Percentiles rank a stretch among this genome's conserved stretches.
These are phyloP conservation scores for Cygnus atratus DNA, from an alignment of 2,113 vertebrate species.

Conservation along the genomic window DNA sequence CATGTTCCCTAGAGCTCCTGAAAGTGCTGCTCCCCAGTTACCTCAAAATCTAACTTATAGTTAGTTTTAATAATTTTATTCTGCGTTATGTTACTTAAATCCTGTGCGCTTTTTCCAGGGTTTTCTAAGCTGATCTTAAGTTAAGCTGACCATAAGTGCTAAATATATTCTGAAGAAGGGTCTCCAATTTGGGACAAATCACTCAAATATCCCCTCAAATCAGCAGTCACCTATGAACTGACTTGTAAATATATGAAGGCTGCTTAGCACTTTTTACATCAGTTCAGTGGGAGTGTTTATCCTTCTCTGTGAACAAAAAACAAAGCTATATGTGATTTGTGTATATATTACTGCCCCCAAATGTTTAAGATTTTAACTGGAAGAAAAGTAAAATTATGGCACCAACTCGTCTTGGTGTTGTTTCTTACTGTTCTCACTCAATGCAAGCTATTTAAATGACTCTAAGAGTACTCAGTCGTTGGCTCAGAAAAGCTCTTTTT, in stretches of 20 bases:
- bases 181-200: background rate
- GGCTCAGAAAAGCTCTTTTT: background rate
- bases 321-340: background rate
- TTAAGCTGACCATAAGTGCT: background rate
- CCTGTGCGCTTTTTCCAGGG: background rate
- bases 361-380: background rate
- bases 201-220: background rate
- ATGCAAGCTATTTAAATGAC: background rate
- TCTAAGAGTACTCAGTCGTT: background rate
- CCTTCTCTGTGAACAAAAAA: background rate
- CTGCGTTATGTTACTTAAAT: accelerated
- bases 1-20: background rate
- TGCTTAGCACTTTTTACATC: background rate
- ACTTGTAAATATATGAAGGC: background rate
- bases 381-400: background rate
- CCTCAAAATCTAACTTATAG: background rate
- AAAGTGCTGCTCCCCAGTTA: background rate
- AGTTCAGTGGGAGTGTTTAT: background rate
- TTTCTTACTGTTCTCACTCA: background rate
- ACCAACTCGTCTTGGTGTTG: background rate
- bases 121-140: background rate
- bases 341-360: background rate
- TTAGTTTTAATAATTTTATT: background rate
- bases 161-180: background rate
- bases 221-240: background rate